Evolutionary conservation across 2,888 invertebrate species (phyloP).

Genomic region (Parelbella ahira): DNA sequence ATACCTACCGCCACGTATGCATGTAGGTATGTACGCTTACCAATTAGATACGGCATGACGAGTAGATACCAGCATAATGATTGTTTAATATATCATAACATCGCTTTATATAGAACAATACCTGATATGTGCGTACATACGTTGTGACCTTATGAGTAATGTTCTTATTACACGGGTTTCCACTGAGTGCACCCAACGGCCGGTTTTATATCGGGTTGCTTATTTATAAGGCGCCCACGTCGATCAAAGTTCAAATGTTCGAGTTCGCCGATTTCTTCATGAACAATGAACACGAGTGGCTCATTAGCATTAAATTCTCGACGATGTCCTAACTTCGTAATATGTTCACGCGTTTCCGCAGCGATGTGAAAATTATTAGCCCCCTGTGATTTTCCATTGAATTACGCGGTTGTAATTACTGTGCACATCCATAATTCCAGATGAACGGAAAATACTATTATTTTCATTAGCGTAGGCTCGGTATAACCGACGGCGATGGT

Average conservation of each 20-base stretch:
- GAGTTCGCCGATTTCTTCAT: slow-evolving; percentile 22
- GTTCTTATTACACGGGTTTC: slow-evolving; percentile 17
- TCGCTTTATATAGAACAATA: slow-evolving; percentile 20
- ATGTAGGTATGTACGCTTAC: slow-evolving; percentile 12
- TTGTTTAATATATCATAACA: slow-evolving; percentile 6
- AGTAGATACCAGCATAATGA: slow-evolving; percentile 4
- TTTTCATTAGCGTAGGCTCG: slow-evolving; percentile 25
- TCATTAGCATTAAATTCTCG: slow-evolving; percentile 17
- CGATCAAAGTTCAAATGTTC: slow-evolving; percentile 28
- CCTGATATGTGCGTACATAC: neutral
- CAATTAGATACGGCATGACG: slow-evolving; percentile 28
- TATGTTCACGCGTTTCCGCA: too few relatives aligned
- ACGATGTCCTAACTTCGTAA: too few relatives aligned
- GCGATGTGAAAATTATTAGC: too few relatives aligned
- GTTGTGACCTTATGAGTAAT: slow-evolving; percentile 18
- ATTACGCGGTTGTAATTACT: too few relatives aligned
- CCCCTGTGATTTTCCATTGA: too few relatives aligned
- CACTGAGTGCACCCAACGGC: slow-evolving; percentile 40
- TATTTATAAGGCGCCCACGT: slow-evolving; percentile 37
- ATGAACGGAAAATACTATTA: slow-evolving; percentile 6
- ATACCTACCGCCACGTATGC: slow-evolving; percentile 21
- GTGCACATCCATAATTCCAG: neutral
- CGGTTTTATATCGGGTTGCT: slow-evolving; percentile 36
- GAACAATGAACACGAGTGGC: slow-evolving; percentile 28
- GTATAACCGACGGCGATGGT: slow-evolving; percentile 14